phyloP scores from a whole-genome alignment of 2,113 vertebrate genomes.

The Dunckerocampus dactyliophorus region DNA sequence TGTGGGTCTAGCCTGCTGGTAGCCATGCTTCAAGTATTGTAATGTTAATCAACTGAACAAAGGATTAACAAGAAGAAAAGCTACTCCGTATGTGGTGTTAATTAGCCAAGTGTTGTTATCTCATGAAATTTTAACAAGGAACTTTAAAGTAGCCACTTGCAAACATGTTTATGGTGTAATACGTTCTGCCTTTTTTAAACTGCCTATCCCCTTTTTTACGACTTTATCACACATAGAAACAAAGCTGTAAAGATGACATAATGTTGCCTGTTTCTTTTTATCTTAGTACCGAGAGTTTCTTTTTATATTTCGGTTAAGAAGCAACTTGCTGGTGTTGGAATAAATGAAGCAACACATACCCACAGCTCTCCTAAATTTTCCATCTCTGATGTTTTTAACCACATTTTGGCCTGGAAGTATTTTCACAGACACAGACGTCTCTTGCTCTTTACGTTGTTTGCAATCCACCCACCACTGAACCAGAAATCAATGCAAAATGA shows the following conservation, averaged over 20 bases:
- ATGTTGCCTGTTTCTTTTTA: neutral
- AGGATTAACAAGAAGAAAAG: constrained; percentile 2
- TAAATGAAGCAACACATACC: neutral
- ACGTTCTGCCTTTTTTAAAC: constrained; percentile 4
- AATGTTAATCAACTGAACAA: constrained; percentile 7
- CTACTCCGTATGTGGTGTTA: constrained; percentile 4
- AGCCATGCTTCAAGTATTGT: constrained; percentile 3
- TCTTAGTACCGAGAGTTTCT: neutral
- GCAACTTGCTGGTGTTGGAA: neutral
- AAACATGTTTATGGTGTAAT: constrained; percentile 17
- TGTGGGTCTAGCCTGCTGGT: neutral
- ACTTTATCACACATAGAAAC: constrained; percentile 8
- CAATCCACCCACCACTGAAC: neutral
- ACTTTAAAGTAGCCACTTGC: constrained; percentile 12
- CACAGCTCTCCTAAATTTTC: neutral
- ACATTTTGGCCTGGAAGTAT: neutral
- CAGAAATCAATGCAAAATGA: constrained; percentile 11
- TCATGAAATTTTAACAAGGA: constrained; percentile 6
- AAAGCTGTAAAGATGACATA: neutral
- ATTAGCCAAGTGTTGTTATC: neutral
- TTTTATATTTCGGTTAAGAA: neutral
- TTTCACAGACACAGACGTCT: neutral
- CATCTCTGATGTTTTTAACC: neutral
- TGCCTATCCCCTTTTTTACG: constrained; percentile 2
- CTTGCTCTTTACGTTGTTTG: neutral